These are phyloP conservation scores for Drosophila punjabiensis DNA, from an alignment of 1,140 invertebrate genomes.

Conservation along the genomic window DNA sequence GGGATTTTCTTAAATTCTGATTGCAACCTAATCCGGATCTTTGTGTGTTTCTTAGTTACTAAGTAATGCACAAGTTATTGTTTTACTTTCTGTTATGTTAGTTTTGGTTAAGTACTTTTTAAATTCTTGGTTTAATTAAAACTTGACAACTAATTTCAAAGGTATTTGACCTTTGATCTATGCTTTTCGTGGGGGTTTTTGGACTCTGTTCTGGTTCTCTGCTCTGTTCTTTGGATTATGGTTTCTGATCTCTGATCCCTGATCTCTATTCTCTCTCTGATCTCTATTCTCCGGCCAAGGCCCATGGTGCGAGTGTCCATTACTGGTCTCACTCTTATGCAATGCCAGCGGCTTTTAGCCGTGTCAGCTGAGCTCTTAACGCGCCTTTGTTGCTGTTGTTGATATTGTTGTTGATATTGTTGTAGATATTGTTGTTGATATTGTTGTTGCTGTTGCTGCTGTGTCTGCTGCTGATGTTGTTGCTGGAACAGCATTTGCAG, in stretches of 20 bases:
- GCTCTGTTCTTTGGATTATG: background rate
- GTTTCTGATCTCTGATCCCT: background rate
- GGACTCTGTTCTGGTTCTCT: background rate
- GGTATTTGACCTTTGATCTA: background rate
- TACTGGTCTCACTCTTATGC: slow-evolving; percentile 34
- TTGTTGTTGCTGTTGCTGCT: background rate
- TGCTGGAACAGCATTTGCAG: slow-evolving; percentile 64
- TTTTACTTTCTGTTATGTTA: too few species aligned
- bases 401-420: background rate
- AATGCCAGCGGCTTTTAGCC: slow-evolving; percentile 35
- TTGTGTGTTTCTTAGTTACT: background rate
- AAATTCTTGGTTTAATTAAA: background rate
- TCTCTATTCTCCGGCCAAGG: slow-evolving; percentile 21
- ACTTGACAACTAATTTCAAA: background rate
- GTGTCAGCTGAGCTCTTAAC: slow-evolving; percentile 36
- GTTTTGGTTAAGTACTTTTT: background rate
- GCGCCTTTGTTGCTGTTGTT: slow-evolving; percentile 15
- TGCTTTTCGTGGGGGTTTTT: background rate
- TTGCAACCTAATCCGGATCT: background rate
- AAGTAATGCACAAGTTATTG: background rate
- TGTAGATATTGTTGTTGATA: too few species aligned
- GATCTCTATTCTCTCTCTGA: slow-evolving; percentile 9
- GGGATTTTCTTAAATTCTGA: background rate
- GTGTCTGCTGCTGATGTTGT: background rate
- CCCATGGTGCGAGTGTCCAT: slow-evolving; percentile 38